Percentiles rank a stretch among this genome's conserved stretches.
These are phyloP conservation scores for Callospermophilus lateralis DNA, from an alignment of 2,113 vertebrate species.

Conservation along the genomic window DNA sequence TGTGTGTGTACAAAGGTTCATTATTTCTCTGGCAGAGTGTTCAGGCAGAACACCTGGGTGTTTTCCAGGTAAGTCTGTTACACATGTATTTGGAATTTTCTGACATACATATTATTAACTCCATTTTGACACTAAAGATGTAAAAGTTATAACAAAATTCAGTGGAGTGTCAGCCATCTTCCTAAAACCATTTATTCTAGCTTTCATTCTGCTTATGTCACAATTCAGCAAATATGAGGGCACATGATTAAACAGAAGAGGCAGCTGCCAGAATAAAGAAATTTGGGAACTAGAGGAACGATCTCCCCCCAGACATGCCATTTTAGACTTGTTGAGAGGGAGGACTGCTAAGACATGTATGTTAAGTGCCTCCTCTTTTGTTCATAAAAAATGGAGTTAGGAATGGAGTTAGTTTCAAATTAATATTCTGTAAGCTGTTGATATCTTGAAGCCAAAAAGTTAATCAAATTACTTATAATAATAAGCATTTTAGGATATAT, in stretches of 20 bases:
- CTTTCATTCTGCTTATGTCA: neutral
- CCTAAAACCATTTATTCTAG: neutral
- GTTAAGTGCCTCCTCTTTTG: neutral
- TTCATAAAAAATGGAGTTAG: neutral
- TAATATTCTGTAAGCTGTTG: neutral
- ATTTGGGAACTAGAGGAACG: neutral
- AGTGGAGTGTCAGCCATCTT: too few species aligned
- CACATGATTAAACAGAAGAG: slow-evolving; percentile 7
- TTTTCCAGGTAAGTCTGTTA: neutral
- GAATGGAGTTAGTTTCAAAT: neutral
- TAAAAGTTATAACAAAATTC: too few species aligned
- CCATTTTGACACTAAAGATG: too few species aligned
- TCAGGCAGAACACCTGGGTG: neutral
- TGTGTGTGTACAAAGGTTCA: neutral
- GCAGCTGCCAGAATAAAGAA: neutral
- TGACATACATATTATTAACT: too few species aligned
- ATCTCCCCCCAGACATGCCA: neutral
- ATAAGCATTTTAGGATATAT: neutral
- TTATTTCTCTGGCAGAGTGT: neutral
- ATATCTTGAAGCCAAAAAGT: neutral
- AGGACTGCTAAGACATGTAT: neutral
- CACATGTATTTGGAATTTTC: neutral
- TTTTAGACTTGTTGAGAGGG: neutral
- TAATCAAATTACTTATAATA: neutral
- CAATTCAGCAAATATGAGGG: neutral